Evolutionary conservation across 2,797 vertebrate species (phyloP).

Genomic region (Sebastes oblongus): DNA sequence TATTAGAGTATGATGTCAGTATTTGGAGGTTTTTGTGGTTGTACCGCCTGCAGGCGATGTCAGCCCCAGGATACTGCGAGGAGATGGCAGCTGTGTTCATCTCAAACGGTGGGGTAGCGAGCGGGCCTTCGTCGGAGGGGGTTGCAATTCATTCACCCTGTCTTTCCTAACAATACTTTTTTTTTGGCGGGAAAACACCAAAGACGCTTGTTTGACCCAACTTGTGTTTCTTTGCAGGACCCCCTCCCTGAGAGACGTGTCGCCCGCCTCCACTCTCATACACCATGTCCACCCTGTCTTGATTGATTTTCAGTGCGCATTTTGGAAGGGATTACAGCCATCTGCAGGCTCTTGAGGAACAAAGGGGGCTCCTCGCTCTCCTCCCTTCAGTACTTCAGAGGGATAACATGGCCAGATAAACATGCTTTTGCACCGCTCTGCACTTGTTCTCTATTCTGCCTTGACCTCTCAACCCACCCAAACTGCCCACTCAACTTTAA

Average conservation of each 20-base stretch:
- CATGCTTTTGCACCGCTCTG: constrained; percentile 56
- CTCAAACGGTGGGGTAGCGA: constrained; percentile 36
- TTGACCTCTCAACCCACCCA: constrained; percentile 64
- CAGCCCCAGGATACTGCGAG: constrained; percentile 23
- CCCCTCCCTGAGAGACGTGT: constrained; percentile 60
- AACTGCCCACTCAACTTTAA: constrained; percentile 55
- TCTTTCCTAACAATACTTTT: constrained; percentile 64
- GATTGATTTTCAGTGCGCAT: constrained; percentile 81
- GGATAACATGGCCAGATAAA: constrained; percentile 77
- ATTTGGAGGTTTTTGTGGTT: constrained; percentile 47
- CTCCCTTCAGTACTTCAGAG: constrained; percentile 71
- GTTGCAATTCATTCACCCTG: constrained; percentile 63
- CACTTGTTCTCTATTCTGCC: constrained; percentile 61
- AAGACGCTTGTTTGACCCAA: constrained; percentile 66
- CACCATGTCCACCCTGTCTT: constrained; percentile 73
- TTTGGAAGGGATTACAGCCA: constrained; percentile 86
- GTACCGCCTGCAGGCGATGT: constrained; percentile 43
- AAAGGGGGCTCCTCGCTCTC: constrained; percentile 76
- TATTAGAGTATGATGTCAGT: constrained; percentile 45
- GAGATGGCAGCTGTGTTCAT: constrained; percentile 69
- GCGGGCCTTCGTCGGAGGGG: constrained; percentile 44
- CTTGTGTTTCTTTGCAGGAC: constrained; percentile 60
- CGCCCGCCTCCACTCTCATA: constrained; percentile 64
- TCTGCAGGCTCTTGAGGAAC: constrained; percentile 86
- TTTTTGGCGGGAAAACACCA: constrained; percentile 80